phyloP scores from a whole-genome alignment of 1,140 invertebrate species.

The Saccostrea cuccullata region DNA sequence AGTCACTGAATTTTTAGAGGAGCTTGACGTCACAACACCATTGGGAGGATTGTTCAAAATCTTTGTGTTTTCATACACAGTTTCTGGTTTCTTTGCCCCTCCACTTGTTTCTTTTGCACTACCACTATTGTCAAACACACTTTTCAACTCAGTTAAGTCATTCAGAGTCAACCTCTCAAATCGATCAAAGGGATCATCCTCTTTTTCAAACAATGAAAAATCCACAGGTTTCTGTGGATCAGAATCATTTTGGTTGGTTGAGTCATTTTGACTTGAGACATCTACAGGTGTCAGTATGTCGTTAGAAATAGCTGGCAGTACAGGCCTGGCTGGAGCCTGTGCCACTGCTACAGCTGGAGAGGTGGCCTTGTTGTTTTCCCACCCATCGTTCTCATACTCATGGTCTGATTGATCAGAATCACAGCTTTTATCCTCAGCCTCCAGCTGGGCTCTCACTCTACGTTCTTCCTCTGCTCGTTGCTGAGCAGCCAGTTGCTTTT shows the following conservation, averaged over 20 bases:
- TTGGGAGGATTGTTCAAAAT: conserved; percentile 21
- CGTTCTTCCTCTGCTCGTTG: conserved; percentile 39
- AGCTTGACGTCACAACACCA: not conserved
- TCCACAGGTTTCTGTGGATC: conserved; percentile 47
- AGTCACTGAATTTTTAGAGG: not conserved
- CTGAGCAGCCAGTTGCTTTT: conserved; percentile 45
- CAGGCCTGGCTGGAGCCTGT: conserved; percentile 31
- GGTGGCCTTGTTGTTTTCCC: not conserved
- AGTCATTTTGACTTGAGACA: conserved; percentile 29
- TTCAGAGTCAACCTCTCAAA: conserved; percentile 56
- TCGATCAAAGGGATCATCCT: conserved; percentile 55
- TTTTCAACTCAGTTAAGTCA: conserved; percentile 55
- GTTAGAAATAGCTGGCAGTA: conserved; percentile 28
- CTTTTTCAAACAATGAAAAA: conserved; percentile 55
- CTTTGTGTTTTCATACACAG: conserved; percentile 30
- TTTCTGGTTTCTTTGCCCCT: not conserved
- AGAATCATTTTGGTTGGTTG: not conserved
- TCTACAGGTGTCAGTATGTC: conserved; percentile 49
- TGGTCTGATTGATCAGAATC: conserved; percentile 40
- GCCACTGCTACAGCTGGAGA: not conserved
- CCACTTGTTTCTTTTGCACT: not conserved
- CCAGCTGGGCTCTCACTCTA: not conserved
- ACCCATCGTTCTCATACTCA: conserved; percentile 42
- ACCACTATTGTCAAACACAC: conserved; percentile 46
- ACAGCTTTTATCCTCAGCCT: not conserved